Base-by-base conservation (phyloP, 2,888 invertebrate genomes). In the Cryptus viduatorius region DNA sequence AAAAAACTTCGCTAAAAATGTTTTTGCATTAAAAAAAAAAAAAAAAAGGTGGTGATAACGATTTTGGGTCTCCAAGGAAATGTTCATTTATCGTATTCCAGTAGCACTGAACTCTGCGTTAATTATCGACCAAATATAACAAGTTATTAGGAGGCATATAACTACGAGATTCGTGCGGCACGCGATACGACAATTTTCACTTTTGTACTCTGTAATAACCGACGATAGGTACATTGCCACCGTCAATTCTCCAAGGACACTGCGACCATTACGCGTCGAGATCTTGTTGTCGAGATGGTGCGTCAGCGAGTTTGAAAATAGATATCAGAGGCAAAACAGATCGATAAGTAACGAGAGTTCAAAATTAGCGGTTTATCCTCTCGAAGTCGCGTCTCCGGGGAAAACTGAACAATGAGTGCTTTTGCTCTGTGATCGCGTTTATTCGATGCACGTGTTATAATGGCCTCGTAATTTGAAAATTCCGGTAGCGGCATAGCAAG, bases 391-490 rank as follows among this genome's bases (percentile, higher is more conserved):
- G 37, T 37, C 37, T 37, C 37, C 37, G 37, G 37, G 37, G 37
- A 37, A 2, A 37, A 8, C 37, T 37, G 4, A 7, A 37, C 4
- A 4, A 7, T 37, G 37, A 37, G 37, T 37, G 37, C 37, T 37
- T 37, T 37, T 65, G 79, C 88, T 87, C 87, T 42, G 80, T 67
- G 67, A 78, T 80, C 71, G 67, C 48, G 72, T 68, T 73, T 79
- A 81, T 84, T 87, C 85, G 86, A 73, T 29, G 83, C 79, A 84
- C 86, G 8, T 8, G 37, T 37, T 37, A 89, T 88, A 84, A 80
- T 87, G 88, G 86, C 86, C 71, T 83, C 84, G 87, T 87, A 89
- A 90, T 90, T 89, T 87, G 80, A 82, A 37, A 64, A 77, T 73
- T 61, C 56, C 68, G 73, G 50, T 83, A 56, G 73, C 14, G 7